A percentile compares a stretch with the other conserved stretches of the same genome.
Evolutionary conservation across 2,888 invertebrate genomes (phyloP).

Genomic region (Agrilus mali): DNA sequence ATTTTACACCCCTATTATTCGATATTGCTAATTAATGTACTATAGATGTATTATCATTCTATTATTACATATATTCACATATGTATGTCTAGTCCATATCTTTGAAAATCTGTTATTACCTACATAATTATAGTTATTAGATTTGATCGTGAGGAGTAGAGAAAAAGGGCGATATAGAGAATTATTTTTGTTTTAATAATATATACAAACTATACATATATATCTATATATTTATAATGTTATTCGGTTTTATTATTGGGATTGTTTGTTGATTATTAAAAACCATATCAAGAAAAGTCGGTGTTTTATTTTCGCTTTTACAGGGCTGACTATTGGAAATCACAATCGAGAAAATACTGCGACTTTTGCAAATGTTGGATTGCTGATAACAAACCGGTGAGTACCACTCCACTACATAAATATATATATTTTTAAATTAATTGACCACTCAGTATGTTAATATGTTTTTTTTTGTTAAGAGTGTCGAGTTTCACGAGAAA

Average conservation of each 20-base stretch:
- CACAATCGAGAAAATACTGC: slow-evolving; percentile 88
- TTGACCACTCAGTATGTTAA: not conserved
- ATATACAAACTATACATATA: not conserved
- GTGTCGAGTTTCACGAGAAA: slow-evolving; percentile 87
- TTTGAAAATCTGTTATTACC: slow-evolving; percentile 4
- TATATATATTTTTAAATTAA: not conserved
- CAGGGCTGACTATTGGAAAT: slow-evolving; percentile 96
- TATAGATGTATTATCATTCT: not conserved
- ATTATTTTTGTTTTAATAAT: not conserved
- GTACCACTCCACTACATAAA: too few relatives aligned
- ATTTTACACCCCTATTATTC: too few relatives aligned
- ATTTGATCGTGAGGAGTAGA: too few relatives aligned
- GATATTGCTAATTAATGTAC: too few relatives aligned
- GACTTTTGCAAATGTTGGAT: slow-evolving; percentile 99
- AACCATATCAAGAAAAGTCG: slow-evolving; percentile 11
- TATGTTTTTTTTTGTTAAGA: slow-evolving; percentile 44
- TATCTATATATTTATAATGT: slow-evolving; percentile 5
- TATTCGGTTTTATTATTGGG: slow-evolving; percentile 7
- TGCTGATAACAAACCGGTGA: slow-evolving; percentile 88
- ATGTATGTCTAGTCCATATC: slow-evolving; percentile 3
- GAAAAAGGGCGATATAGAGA: too few relatives aligned
- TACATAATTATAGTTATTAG: not conserved
- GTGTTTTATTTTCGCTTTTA: slow-evolving; percentile 21
- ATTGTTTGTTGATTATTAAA: slow-evolving; percentile 12
- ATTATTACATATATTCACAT: slow-evolving; percentile 1